A percentile compares a stretch with the other conserved stretches of the same genome.
Conservation (phyloP, 2,888 invertebrate species). For the Drosophila mercatorum region DNA sequence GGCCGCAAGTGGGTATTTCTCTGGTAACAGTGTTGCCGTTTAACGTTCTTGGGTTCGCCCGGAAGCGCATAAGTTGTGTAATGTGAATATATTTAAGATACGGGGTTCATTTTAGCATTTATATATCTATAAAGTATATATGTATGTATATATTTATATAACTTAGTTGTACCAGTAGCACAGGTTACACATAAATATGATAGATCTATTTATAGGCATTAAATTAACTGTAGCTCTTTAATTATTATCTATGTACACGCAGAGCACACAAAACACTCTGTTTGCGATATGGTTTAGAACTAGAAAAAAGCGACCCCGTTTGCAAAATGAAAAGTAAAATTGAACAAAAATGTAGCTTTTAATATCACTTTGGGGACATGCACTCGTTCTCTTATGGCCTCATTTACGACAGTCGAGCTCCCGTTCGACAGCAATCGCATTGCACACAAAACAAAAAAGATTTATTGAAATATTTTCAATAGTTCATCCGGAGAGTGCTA, state of each 20-base stretch:
- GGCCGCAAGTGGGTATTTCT: background rate
- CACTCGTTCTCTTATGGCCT: constrained; percentile 67
- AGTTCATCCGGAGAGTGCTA: constrained; percentile 20
- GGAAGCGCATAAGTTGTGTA: constrained; percentile 60
- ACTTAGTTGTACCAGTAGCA: constrained; percentile 65
- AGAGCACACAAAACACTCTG: constrained; percentile 39
- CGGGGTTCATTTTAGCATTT: constrained; percentile 15
- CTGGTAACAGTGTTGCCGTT: constrained; percentile 30
- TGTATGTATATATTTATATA: constrained; percentile 23
- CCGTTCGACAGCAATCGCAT: constrained; percentile 52
- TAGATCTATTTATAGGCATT: constrained; percentile 33
- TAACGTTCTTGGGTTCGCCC: constrained; percentile 65
- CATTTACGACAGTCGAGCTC: constrained; percentile 59
- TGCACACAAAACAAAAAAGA: constrained; percentile 46
- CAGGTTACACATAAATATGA: constrained; percentile 59
- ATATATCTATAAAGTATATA: constrained; percentile 3
- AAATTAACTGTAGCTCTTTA: constrained; percentile 33
- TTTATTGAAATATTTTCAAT: constrained; percentile 26
- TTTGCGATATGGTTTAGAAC: constrained; percentile 33
- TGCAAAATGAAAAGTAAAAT: constrained; percentile 62
- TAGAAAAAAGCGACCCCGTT: constrained; percentile 63
- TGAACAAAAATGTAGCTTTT: constrained; percentile 68
- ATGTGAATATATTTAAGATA: constrained; percentile 13
- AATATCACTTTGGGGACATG: constrained; percentile 77
- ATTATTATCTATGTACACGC: constrained; percentile 42